Base-by-base conservation (phyloP, 2,797 vertebrate species). In the Microchirus variegatus region DNA sequence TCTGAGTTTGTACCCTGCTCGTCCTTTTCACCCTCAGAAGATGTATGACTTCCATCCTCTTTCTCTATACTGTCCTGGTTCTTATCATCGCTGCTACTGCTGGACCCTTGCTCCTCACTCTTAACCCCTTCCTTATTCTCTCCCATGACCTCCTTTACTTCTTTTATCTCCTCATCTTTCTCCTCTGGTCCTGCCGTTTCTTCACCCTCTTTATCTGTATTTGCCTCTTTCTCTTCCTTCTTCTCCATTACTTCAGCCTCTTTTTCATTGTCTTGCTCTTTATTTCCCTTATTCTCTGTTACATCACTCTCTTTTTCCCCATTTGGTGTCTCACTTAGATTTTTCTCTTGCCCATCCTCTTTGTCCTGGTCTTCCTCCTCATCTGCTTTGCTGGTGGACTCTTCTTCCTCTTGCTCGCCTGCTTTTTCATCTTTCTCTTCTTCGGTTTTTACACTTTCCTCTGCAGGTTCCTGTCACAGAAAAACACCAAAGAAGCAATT, bases 391-490 rank as follows among this genome's bases (percentile, higher is more conserved):
- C 14, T 37, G 4, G 52, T 6, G 0, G 47, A 64, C 40, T 70
- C 67, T 57, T 79, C 63, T 16, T 93, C 91, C 11, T 92, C 81
- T 0, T 91, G 91, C 83, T 67, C 67, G 22, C 47, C 59, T 41
- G 18, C 36, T 16, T 59, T 67, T 61, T 83, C 71, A 47, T 82
- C 80, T 80, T 91, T 92, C 45, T 92, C 93, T 15, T 89, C 93
- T 61, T 83, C 67, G 2, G 67, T 82, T 79, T 94, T 93, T 70
- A 76, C 74, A 16, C 53, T 81, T 36, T 84, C 80, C 14, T 85
- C 78, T 44, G 83, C 79, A 59, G 86, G 82, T 90, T 92, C 94
- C 89, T 94, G 94, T 86, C 91, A 77, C 49, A 48, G 47, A 73
- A 88, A 72, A 63, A 89, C 59, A 91, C 88, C 82, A 92, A 85